These are phyloP conservation scores for Hafferia zeledoni DNA, from an alignment of 2,797 vertebrate species.

Conservation along the genomic window DNA sequence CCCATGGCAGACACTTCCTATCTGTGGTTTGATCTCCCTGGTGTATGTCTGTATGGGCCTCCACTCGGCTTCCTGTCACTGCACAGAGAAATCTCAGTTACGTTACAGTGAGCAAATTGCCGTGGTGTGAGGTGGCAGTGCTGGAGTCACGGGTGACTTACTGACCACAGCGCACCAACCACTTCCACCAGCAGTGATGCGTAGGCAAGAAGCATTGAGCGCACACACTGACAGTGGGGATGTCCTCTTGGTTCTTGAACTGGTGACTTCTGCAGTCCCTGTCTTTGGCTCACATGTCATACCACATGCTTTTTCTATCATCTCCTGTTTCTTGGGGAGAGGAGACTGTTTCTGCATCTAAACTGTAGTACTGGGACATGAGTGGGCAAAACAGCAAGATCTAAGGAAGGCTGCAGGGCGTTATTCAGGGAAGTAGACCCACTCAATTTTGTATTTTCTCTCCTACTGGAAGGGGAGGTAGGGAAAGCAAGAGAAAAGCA, in stretches of 20 bases:
- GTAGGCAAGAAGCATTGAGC: not conserved
- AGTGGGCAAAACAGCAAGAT: not conserved
- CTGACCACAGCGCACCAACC: not conserved
- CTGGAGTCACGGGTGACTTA: not conserved
- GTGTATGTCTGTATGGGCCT: fast-evolving
- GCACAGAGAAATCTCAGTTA: not conserved
- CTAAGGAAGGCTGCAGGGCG: not conserved
- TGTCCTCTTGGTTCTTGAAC: not conserved
- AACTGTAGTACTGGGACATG: not conserved
- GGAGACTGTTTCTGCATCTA: not conserved
- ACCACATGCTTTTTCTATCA: not conserved
- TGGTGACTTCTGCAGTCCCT: not conserved
- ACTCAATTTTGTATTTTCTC: not conserved
- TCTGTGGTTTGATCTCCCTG: not conserved
- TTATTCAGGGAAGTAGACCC: not conserved
- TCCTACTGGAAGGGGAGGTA: not conserved
- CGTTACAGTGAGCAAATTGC: fast-evolving
- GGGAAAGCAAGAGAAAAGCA: not conserved
- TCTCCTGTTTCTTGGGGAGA: not conserved
- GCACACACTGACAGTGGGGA: not conserved
- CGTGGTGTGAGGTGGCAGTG: fast-evolving
- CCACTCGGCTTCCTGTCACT: not conserved
- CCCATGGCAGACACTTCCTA: not conserved
- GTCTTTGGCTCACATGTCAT: not conserved
- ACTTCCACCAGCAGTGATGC: not conserved